Evolutionary conservation across 2,888 invertebrate genomes (phyloP), one percentile per base, ranked within the genome.

Genomic region (Eledona agricola): DNA sequence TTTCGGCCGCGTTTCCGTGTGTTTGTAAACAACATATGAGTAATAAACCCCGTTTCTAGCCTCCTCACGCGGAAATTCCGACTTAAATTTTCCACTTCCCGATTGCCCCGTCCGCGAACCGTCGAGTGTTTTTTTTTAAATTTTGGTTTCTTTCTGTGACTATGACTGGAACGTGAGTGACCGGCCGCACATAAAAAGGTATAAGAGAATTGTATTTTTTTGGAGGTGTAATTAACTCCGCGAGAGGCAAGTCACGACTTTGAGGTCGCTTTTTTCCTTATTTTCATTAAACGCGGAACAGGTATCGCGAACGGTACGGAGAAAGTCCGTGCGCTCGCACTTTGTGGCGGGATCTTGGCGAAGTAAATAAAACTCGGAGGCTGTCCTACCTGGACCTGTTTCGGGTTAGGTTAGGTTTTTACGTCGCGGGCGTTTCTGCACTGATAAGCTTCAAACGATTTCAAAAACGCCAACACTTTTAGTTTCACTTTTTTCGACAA

Each of bases 21-120:
- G 59, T 59, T 59, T 59, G 50, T 59, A 57, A 57, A 59, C 59
- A 59, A 59, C 59, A 59, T 57, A 54, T 59, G 59, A 49, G 32
- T 23, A 55, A 20, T 46, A 46, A 54, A 47, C 19, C 50, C 50
- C 28, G 25, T 43, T 59, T 59, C 57, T 54, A 25, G 11, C 35
- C 22, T 42, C 34, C 40, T 29, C 29, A 10, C n/a, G 11, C 9
- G 1, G n/a, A 22, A 50, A 31, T 40, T 6, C 23, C 23, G 9
- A 13, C 15, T 1, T 4, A 3, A 10, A 13, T 45, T 15, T n/a
- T 2, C 13, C n/a, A 9, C 9, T 32, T 23, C 42, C 29, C n/a
- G 26, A 15, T 20, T 10, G 7, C 7, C n/a, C 15, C 10, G 23
- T 9, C 9, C 7, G 13, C n/a, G 10, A 45, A 45, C 32, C 31